Base-by-base conservation (phyloP, 1,140 invertebrate species). In the Geopemphigus sp. region DNA sequence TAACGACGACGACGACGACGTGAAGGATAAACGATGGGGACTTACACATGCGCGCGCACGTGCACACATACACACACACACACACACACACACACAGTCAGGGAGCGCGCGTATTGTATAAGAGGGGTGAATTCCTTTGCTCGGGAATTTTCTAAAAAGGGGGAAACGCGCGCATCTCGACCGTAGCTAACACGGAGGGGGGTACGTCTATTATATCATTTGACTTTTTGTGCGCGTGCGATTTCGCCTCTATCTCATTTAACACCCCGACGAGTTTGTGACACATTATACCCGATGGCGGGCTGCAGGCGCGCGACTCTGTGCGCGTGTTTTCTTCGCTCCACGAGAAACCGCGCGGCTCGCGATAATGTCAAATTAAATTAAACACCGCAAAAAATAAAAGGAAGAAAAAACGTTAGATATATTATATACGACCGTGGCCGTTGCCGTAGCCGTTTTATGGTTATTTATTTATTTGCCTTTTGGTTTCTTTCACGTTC, bases 301-400 rank as follows among this genome's bases (percentile, higher is more conserved):
- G 32, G 32, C 8, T 39, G 32, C 32, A 39, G 6, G 22, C 29
- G 29, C 64, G 53, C 50, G 50, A 10, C n/a, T n/a, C n/a, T n/a
- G n/a, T n/a, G 17, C 53, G n/a, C 53, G 54, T 59, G 24, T 76
- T 57, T 76, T 76, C 54, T 76, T 59, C 22, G 45, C 72, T 59
- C 32, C 26, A 10, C 29, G 54, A 39, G 32, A 57, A 74, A 56
- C 54, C 66, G 47, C 66, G 24, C 1, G 24, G 57, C 26, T 15
- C 39, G 54, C 29, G 72, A 76, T 59, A 59, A 22, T 59, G 72
- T 76, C 72, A 76, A 76, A 76, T 76, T 73, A 56, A 73, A 73
- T 68, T 68, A 68, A 68, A 68, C 39, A 68, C 47, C 5, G 39
- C 32, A 24, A 54, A 73, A 73, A 10, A 50, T 50, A 50, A 8